phyloP scores from a whole-genome alignment of 2,113 vertebrate species.

The Apteryx owenii region DNA sequence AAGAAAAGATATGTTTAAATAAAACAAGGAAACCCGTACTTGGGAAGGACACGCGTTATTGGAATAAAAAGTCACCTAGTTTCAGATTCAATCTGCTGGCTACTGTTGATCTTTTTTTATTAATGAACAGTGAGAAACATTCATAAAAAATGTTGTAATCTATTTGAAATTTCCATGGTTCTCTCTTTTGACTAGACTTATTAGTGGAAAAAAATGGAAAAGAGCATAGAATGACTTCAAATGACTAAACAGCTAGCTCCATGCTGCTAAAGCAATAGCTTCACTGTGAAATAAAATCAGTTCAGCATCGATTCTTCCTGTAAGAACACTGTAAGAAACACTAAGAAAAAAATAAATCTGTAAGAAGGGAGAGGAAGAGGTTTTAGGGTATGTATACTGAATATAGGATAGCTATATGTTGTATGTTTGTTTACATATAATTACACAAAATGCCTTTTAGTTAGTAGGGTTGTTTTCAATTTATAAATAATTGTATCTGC shows the following conservation, averaged over 20 bases:
- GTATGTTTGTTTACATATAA: not conserved
- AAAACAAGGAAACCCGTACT: not conserved
- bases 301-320: not conserved
- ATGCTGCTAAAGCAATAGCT: not conserved
- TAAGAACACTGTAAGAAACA: not conserved
- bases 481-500: not conserved
- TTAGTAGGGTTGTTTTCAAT: not conserved
- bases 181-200: not conserved
- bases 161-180: not conserved
- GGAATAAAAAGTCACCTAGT: not conserved
- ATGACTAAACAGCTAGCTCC: not conserved
- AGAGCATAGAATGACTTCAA: not conserved
- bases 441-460: not conserved
- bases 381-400: not conserved
- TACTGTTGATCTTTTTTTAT: not conserved
- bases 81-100: not conserved
- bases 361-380: not conserved
- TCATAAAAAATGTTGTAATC: not conserved
- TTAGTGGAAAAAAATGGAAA: not conserved
- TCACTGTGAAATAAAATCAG: not conserved
- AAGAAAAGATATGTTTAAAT: not conserved
- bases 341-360: not conserved
- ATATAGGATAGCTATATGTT: not conserved
- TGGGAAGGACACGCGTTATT: not conserved
- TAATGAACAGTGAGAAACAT: not conserved